Evolutionary conservation across 2,113 vertebrate species (phyloP).

Genomic region (Chloebia gouldiae): DNA sequence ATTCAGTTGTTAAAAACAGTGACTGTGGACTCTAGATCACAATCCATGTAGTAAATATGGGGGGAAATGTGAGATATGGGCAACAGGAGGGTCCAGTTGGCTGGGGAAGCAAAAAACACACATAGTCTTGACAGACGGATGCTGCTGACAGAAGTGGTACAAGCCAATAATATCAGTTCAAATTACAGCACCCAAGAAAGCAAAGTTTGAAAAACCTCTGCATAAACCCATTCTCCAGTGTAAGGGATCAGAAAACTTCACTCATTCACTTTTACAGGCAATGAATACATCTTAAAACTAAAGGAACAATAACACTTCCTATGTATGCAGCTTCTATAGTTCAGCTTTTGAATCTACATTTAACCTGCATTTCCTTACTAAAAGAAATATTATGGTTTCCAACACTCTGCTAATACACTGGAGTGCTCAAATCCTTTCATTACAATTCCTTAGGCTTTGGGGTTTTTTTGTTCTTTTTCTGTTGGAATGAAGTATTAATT

Average conservation of each 20-base stretch:
- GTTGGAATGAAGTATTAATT: background rate
- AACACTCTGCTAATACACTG: background rate
- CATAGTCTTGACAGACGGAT: background rate
- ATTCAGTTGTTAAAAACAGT: background rate
- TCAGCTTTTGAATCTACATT: background rate
- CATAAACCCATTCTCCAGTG: background rate
- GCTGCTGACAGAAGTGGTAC: background rate
- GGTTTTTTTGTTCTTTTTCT: background rate
- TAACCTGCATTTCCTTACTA: background rate
- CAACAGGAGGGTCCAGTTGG: background rate
- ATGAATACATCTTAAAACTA: background rate
- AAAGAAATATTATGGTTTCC: background rate
- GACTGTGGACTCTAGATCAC: background rate
- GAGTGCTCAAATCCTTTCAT: background rate
- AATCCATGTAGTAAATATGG: background rate
- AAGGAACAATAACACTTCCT: background rate
- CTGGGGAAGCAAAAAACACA: background rate
- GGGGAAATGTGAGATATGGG: no score
- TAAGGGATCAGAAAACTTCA: background rate
- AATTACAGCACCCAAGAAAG: background rate
- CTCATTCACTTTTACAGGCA: rapidly evolving
- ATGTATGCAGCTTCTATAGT: background rate
- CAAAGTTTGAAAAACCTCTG: background rate
- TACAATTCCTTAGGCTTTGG: background rate
- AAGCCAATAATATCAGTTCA: background rate